Evolutionary conservation across 92 coral and sea anemone genomes (phyloP), one percentile per base, ranked within the genome.

Genomic region (Zoanthus sansibaricus): DNA sequence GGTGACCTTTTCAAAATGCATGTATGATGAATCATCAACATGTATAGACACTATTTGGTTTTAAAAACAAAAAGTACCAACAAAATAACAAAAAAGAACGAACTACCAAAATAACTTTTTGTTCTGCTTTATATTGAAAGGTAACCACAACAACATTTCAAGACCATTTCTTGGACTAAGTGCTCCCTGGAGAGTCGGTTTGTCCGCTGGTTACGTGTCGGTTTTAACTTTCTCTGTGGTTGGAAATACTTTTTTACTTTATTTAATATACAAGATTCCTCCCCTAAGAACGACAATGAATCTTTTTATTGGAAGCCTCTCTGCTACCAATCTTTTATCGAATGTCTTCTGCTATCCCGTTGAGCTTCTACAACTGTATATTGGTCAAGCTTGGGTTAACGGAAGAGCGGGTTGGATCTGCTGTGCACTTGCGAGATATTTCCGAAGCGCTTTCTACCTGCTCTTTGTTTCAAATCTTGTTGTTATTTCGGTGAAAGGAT

Each of bases 211-310:
- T 15, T 80, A 80, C 44, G 44, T 75, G 21, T 9, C 66, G 5
- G 45, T 80, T 67, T 14, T 80, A 45, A 17, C 70, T 11, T 25
- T 66, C 6, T 80, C 85, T 21, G 55, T 80, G 45, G 25, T 68
- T 64, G 85, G 85, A 48, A 80, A 80, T 56, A 62, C 46, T 45
- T 11, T 66, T 46, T 31, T 80, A 46, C 20, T 80, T 20, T 49
- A 66, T 52, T 0, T 18, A 11, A 20, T 80, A 7, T 52, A 37
- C 30, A 80, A 66, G 25, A 64, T 44, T 30, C 62, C 73, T 64
- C 45, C 74, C 11, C 73, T 46, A 30, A 64, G 74, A 80, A 80
- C 85, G 20, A 44, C 46, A 71, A 66, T 42, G 62, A 80, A 80
- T 52, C 42, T 46, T 30, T 80, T 66, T 18, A 80, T 80, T 16